These are phyloP conservation scores for Pseudococcus jackbeardsleyi DNA, from an alignment of 2,888 invertebrate genomes.

Conservation along the genomic window DNA sequence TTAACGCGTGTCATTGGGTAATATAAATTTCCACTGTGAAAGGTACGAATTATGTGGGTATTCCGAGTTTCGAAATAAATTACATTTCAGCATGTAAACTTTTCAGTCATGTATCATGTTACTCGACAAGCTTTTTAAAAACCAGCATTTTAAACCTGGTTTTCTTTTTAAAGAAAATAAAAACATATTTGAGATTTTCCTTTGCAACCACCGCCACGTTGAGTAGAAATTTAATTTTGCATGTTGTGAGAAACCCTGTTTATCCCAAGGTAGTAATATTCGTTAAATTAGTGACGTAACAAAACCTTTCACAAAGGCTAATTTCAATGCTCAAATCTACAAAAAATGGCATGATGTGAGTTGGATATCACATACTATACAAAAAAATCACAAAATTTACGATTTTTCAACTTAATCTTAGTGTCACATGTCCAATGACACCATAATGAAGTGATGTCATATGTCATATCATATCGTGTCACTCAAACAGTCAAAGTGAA, in stretches of 20 bases:
- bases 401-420: too few species aligned
- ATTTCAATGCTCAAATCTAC: too few species aligned
- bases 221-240: not conserved
- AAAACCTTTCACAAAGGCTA: too few species aligned
- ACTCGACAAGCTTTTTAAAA: constrained; percentile 30
- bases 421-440: too few species aligned
- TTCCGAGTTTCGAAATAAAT: constrained; percentile 1
- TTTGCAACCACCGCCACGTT: not conserved
- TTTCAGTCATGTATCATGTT: not conserved
- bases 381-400: too few species aligned
- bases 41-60: not conserved
- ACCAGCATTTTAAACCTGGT: not conserved
- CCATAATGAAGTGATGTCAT: too few species aligned
- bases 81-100: constrained; percentile 5
- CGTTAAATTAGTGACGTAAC: constrained; percentile 1
- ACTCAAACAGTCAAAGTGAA: too few species aligned
- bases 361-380: too few species aligned
- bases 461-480: too few species aligned
- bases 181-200: not conserved
- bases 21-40: not conserved
- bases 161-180: not conserved
- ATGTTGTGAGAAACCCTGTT: not conserved
- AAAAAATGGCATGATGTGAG: too few species aligned
- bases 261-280: not conserved
- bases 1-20: not conserved